A percentile compares a stretch with the other conserved stretches of the same genome.
Evolutionary conservation across 2,888 invertebrate species (phyloP).

Genomic region (Amiota communis): DNA sequence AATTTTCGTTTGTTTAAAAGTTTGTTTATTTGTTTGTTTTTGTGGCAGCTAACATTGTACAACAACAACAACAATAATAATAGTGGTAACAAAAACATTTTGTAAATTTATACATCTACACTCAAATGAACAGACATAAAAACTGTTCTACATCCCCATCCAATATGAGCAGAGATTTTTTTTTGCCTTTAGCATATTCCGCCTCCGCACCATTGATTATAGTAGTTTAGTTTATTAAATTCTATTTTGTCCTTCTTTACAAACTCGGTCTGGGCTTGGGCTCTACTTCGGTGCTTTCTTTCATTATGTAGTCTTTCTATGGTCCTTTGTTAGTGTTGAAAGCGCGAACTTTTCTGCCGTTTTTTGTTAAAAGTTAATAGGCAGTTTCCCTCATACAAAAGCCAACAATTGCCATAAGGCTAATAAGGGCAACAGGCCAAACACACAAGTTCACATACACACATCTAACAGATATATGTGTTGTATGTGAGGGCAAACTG

Average conservation of each 20-base stretch:
- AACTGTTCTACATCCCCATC: background rate
- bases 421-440: constrained; percentile 52
- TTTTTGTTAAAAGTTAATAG: constrained; percentile 60
- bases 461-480: constrained; percentile 31
- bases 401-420: constrained; percentile 37
- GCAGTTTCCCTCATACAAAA: constrained; percentile 49
- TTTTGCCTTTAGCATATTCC: too few species aligned
- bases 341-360: constrained; percentile 13
- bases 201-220: constrained; percentile 47
- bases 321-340: background rate
- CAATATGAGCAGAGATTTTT: too few species aligned
- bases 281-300: background rate
- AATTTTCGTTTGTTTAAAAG: too few species aligned
- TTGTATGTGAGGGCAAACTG: constrained; percentile 14
- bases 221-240: constrained; percentile 24
- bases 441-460: constrained; percentile 27
- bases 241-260: background rate
- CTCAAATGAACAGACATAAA: background rate
- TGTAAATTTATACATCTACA: background rate
- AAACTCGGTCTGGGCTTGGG: too few species aligned
- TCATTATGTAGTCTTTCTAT: background rate
- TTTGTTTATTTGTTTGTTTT: too few species aligned
- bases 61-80: too few species aligned
- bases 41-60: too few species aligned
- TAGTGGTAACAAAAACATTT: background rate